Conservation (phyloP, 2,113 vertebrate species). For the Aphyosemion australe region DNA sequence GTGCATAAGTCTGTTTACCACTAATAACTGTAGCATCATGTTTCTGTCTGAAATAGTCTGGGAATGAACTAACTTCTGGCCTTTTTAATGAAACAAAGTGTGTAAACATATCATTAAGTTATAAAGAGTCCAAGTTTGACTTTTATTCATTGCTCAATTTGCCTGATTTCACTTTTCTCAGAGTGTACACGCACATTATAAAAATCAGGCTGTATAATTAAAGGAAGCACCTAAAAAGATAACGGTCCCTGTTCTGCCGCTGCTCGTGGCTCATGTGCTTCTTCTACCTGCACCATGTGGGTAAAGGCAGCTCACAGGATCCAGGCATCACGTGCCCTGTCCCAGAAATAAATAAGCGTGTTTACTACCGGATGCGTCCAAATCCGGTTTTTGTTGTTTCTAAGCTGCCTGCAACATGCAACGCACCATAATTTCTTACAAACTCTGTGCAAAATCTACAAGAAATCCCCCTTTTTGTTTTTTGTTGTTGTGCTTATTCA, state of each 20-base stretch:
- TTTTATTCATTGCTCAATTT: background rate
- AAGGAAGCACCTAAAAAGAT: background rate
- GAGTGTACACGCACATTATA: no score
- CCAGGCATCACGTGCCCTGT: constrained; percentile 11
- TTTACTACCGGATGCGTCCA: constrained; percentile 10
- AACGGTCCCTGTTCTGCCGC: background rate
- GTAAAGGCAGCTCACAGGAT: constrained; percentile 16
- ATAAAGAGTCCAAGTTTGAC: no score
- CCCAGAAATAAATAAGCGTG: background rate
- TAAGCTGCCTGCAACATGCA: background rate
- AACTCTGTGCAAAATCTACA: no score
- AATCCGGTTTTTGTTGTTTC: constrained; percentile 17
- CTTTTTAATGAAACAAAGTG: no score
- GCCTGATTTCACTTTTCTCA: background rate
- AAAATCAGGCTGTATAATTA: background rate
- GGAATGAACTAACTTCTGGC: background rate
- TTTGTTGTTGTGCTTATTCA: background rate
- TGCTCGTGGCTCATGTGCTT: constrained; percentile 8
- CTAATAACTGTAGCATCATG: background rate
- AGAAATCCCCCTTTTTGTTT: no score
- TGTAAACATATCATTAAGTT: no score
- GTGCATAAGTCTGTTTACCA: background rate
- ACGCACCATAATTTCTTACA: background rate
- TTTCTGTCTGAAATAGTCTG: background rate
- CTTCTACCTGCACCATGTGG: constrained; percentile 1